Evolutionary conservation across 2,797 vertebrate genomes (phyloP).

Genomic region (Protosalanx chinensis): DNA sequence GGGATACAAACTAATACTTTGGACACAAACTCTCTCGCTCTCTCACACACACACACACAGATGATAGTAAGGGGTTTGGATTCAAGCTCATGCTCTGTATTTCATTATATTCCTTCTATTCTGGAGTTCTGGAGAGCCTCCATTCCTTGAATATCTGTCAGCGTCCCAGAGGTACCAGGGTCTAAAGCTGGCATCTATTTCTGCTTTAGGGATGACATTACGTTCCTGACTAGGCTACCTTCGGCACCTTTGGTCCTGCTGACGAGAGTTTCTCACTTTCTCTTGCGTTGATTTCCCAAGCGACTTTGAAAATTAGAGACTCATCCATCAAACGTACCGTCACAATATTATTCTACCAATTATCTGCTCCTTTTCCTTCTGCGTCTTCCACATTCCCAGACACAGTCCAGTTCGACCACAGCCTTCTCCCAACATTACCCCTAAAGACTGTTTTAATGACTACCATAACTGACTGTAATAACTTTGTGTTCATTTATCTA

Average conservation of each 20-base stretch:
- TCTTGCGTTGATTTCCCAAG: conserved; percentile 11
- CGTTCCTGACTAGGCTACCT: not conserved
- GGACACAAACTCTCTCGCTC: conserved; percentile 32
- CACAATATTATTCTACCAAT: conserved; percentile 42
- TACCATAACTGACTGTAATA: conserved; percentile 42
- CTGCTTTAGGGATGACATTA: not conserved
- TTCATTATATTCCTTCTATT: not conserved
- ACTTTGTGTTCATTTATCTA: conserved; percentile 47
- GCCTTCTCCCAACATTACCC: conserved; percentile 21
- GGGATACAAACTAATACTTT: conserved; percentile 2
- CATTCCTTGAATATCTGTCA: not conserved
- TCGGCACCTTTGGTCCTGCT: not conserved
- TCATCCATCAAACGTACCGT: conserved; percentile 36
- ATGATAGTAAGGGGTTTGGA: not conserved
- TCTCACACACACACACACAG: conserved; percentile 1
- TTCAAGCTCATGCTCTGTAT: not conserved
- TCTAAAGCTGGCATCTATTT: not conserved
- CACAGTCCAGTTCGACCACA: conserved; percentile 3
- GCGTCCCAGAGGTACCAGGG: not conserved
- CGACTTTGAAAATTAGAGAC: conserved; percentile 19
- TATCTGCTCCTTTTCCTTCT: conserved; percentile 18
- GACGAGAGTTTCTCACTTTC: conserved; percentile 14
- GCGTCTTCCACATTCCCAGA: conserved; percentile 23
- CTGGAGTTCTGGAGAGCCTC: not conserved
- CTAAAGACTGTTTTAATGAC: conserved; percentile 26